Evolutionary conservation across 1,140 invertebrate genomes (phyloP).

Genomic region (Diorhabda carinulata): DNA sequence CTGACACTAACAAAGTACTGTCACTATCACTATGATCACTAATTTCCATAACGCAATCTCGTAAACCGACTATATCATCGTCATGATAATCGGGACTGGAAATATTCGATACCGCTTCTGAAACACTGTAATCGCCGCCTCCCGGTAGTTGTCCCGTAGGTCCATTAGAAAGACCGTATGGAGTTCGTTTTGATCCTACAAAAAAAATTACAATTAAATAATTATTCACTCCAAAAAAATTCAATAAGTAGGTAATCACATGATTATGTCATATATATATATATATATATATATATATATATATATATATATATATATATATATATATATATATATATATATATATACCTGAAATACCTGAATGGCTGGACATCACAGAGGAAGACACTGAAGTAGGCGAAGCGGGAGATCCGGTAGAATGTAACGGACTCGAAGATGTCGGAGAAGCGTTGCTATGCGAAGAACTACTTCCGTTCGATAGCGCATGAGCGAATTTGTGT

Average conservation of each 20-base stretch:
- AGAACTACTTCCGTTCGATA: conserved; percentile 56
- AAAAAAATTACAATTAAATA: neutral
- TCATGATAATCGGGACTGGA: conserved; percentile 84
- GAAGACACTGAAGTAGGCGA: conserved; percentile 82
- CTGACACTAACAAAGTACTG: conserved; percentile 69
- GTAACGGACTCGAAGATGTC: conserved; percentile 60
- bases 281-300: no score
- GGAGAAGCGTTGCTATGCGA: conserved; percentile 59
- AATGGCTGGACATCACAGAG: conserved; percentile 74
- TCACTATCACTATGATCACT: conserved; percentile 83
- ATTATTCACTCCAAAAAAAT: no score
- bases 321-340: no score
- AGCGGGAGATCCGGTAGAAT: conserved; percentile 60
- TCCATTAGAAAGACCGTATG: conserved; percentile 38
- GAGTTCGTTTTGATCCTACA: conserved; percentile 30
- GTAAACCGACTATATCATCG: conserved; percentile 62
- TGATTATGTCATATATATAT: no score
- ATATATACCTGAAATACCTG: conserved; percentile 19
- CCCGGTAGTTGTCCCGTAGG: conserved; percentile 45
- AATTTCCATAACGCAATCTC: conserved; percentile 74
- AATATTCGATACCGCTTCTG: conserved; percentile 80
- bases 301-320: no score
- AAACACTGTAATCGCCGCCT: conserved; percentile 36
- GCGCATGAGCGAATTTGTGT: conserved; percentile 50
- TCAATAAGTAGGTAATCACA: no score